Evolutionary conservation across 2,888 invertebrate genomes (phyloP).

Genomic region (Andrena minutula): DNA sequence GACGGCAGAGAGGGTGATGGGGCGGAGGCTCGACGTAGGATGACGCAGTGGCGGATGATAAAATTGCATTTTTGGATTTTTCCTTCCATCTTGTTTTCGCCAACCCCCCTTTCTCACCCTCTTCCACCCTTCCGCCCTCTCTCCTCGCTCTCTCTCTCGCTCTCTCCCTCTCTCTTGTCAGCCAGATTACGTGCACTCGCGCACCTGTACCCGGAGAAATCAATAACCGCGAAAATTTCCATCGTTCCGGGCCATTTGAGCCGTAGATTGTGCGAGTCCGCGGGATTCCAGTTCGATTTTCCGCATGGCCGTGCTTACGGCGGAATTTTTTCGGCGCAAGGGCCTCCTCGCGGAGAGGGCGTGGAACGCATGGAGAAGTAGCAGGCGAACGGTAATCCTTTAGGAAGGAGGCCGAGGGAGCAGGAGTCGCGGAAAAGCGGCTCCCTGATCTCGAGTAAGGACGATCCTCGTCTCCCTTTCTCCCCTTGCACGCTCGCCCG

Average conservation of each 20-base stretch:
- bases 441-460: background rate
- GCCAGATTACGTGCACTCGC: slow-evolving; percentile 65
- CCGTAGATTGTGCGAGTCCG: slow-evolving; percentile 72
- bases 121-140: background rate
- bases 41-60: slow-evolving; percentile 14
- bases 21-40: slow-evolving; percentile 7
- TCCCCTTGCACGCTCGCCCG: background rate
- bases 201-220: slow-evolving; percentile 74
- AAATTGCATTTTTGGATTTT: slow-evolving; percentile 52
- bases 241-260: slow-evolving; percentile 76
- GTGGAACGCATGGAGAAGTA: slow-evolving; percentile 27
- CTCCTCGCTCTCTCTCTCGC: background rate
- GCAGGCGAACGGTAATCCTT: background rate
- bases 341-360: slow-evolving; percentile 13
- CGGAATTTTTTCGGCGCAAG: slow-evolving; percentile 67
- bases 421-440: slow-evolving; percentile 24
- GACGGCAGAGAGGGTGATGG: background rate
- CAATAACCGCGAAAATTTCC: slow-evolving; percentile 77
- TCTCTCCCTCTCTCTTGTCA: background rate
- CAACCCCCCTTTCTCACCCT: slow-evolving; percentile 22
- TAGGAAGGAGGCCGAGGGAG: background rate
- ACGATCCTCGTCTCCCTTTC: background rate
- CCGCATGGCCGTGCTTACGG: slow-evolving; percentile 72
- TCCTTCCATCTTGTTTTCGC: slow-evolving; percentile 39
- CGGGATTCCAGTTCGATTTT: slow-evolving; percentile 78